Base-by-base conservation (phyloP, 2,113 vertebrate genomes). In the Puffinus mauretanicus region DNA sequence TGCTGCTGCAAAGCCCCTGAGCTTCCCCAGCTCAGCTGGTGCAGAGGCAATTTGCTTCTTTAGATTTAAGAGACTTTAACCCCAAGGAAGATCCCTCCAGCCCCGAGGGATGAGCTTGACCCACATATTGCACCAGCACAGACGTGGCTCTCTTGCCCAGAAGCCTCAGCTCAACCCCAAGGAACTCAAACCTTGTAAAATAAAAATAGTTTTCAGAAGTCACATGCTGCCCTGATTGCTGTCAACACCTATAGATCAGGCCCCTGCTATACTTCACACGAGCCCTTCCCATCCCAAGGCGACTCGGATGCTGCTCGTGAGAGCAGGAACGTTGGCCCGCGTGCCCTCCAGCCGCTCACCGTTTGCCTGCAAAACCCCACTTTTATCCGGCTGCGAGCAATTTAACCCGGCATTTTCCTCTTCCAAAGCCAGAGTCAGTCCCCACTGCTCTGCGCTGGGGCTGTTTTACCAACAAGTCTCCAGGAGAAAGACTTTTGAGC, bases 101-200 rank as follows among this genome's bases (percentile, higher is more conserved):
- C 46, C 58, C 49, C 0, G 1, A 30, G 46, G 44, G 46, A 4
- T 3, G 46, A 1, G 1, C 55, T 47, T 2, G 25, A 44, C 54
- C 47, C 1, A 0, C 25, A 7, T 2, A 1, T 16, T 0, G 3
- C 34, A 38, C 64, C 11, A 0, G 2, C 60, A 32, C 0, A 0
- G 65, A 10, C 0, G 0, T 1, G 34, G 10, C 4, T 65, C 1
- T 18, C 65, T 6, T 4, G 6, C 52, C n/a, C 71, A 20, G 47
- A 49, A 71, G 7, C 65, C 47, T 60, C 82, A 42, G 66, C 17
- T 67, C 25, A 75, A 27, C 36, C 64, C 49, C 4, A 27, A 49
- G 34, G 32, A 88, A 51, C 9, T 6, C 34, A 72, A 69, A 40
- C 19, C 62, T 85, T 24, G 8, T 20, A 32, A 67, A 89, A 90